Percentiles rank a stretch among this genome's conserved stretches.
Evolutionary conservation across 2,797 vertebrate genomes (phyloP).

Genomic region (Erethizon dorsatum): DNA sequence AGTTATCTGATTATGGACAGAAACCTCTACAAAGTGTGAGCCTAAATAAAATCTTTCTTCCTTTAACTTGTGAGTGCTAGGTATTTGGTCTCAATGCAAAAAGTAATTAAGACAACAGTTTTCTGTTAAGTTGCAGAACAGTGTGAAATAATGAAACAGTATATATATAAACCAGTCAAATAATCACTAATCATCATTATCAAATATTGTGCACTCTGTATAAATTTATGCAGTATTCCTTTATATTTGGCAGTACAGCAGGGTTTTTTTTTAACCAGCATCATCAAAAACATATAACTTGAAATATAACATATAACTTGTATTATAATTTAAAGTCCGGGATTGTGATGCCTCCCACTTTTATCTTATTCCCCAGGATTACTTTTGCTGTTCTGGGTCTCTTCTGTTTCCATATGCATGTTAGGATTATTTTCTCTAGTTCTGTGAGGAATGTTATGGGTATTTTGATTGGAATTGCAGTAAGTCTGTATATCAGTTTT

Average conservation of each 20-base stretch:
- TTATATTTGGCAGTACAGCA: neutral
- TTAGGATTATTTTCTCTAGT: neutral
- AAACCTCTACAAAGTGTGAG: neutral
- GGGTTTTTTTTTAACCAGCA: neutral
- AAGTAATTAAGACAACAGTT: neutral
- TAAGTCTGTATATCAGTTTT: neutral
- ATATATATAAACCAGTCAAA: neutral
- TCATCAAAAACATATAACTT: neutral
- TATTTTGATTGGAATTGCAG: neutral
- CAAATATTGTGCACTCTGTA: neutral
- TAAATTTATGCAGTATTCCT: neutral
- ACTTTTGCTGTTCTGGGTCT: neutral
- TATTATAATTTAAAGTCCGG: no score
- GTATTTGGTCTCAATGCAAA: neutral
- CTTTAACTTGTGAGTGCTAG: neutral
- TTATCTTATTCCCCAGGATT: neutral
- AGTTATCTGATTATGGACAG: neutral
- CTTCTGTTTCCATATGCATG: neutral
- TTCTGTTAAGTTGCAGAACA: neutral
- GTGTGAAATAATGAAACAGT: neutral
- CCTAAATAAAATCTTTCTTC: neutral
- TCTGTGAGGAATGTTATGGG: neutral
- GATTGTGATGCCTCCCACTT: neutral
- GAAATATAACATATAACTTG: neutral
- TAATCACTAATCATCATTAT: neutral